phyloP scores from a whole-genome alignment of 2,113 vertebrate species.

The Entelurus aequoreus region DNA sequence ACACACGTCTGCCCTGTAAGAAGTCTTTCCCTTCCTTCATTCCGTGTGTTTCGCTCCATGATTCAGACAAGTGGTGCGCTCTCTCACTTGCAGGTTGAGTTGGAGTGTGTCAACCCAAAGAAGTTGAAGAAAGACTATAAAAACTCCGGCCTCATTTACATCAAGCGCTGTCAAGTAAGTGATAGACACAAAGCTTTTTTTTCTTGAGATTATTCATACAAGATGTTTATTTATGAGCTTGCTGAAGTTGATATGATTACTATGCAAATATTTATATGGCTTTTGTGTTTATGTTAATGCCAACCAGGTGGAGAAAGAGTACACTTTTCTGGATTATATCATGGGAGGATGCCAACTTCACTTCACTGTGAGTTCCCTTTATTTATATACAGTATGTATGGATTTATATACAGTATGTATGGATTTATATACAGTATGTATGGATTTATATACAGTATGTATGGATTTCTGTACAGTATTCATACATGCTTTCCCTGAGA shows the following conservation, averaged over 20 bases:
- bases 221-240: neutral
- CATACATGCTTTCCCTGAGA: too few relatives aligned
- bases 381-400: too few relatives aligned
- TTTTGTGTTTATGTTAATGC: neutral
- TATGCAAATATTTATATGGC: neutral
- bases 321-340: constrained; percentile 87
- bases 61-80: too few relatives aligned
- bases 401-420: too few relatives aligned
- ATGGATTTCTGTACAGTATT: too few relatives aligned
- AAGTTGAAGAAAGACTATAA: constrained; percentile 87
- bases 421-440: too few relatives aligned
- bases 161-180: constrained; percentile 85
- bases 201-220: neutral
- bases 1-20: constrained; percentile 79
- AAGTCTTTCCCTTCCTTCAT: neutral
- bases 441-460: too few relatives aligned
- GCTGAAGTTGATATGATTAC: neutral
- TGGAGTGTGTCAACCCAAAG: constrained; percentile 85
- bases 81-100: constrained; percentile 75
- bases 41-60: neutral
- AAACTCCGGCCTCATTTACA: constrained; percentile 87
- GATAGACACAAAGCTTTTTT: neutral
- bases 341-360: constrained; percentile 93
- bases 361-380: constrained; percentile 82
- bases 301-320: constrained; percentile 80